phyloP scores from a whole-genome alignment of 2,888 invertebrate species.

The Chromoteleia sp. region DNA sequence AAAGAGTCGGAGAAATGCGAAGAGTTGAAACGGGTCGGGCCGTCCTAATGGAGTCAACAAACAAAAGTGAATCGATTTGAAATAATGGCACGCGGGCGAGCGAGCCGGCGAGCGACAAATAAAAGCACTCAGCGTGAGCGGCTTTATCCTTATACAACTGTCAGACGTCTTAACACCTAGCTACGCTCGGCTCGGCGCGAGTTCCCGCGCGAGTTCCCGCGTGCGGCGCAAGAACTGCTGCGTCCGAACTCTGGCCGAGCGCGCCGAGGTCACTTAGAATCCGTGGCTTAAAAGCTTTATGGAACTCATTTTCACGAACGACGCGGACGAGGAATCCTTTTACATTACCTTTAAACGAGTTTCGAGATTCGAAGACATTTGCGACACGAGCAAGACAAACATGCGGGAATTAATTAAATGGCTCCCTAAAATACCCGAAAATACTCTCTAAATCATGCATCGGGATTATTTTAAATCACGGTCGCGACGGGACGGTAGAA shows the following conservation, averaged over 20 bases:
- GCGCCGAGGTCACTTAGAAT: slow-evolving; percentile 61
- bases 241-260: slow-evolving; percentile 58
- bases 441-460: slow-evolving; percentile 28
- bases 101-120: slow-evolving; percentile 80
- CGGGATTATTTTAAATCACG: slow-evolving; percentile 5
- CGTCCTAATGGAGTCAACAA: slow-evolving; percentile 82
- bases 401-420: slow-evolving; percentile 60
- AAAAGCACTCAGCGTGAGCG: slow-evolving; percentile 83
- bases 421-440: slow-evolving; percentile 26
- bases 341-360: slow-evolving; percentile 67
- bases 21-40: slow-evolving; percentile 56
- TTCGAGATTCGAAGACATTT: slow-evolving; percentile 61
- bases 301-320: slow-evolving; percentile 79
- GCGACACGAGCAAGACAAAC: slow-evolving; percentile 64
- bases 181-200: slow-evolving; percentile 71
- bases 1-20: slow-evolving; percentile 61
- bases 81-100: slow-evolving; percentile 80
- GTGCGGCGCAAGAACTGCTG: too few relatives aligned
- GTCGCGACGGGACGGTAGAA: too few relatives aligned
- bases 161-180: slow-evolving; percentile 81
- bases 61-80: slow-evolving; percentile 83
- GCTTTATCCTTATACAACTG: slow-evolving; percentile 83
- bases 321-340: slow-evolving; percentile 65
- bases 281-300: slow-evolving; percentile 78
- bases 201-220: slow-evolving; percentile 55